phyloP scores from a whole-genome alignment of 2,888 invertebrate genomes.

The Synanthedon myopaeformis region DNA sequence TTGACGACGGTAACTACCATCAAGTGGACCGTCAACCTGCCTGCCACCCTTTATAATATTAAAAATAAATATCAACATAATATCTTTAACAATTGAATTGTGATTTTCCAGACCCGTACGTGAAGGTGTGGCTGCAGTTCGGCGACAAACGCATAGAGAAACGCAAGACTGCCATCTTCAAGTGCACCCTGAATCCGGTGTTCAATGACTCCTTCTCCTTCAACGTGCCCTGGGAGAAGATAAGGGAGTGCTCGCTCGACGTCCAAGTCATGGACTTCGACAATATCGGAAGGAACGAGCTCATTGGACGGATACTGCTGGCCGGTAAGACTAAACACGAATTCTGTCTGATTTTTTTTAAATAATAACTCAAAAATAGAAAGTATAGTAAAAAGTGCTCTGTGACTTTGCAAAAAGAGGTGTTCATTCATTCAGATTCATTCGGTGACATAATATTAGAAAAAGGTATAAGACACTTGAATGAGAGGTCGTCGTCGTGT shows the following conservation, averaged over 20 bases:
- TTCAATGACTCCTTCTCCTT: slow-evolving; percentile 97
- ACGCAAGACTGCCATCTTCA: slow-evolving; percentile 94
- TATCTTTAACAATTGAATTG: too few species aligned
- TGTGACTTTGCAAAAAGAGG: too few species aligned
- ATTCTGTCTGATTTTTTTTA: background rate
- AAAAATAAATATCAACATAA: too few species aligned
- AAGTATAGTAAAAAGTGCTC: too few species aligned
- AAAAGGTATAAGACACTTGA: too few species aligned
- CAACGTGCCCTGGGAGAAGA: slow-evolving; percentile 97
- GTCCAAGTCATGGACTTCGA: slow-evolving; percentile 97
- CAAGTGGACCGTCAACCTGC: too few species aligned
- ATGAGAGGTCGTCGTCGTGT: too few species aligned
- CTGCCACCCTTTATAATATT: too few species aligned
- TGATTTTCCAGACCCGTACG: slow-evolving; percentile 88
- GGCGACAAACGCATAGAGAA: slow-evolving; percentile 96
- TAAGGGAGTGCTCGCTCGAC: slow-evolving; percentile 92
- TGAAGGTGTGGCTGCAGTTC: slow-evolving; percentile 97
- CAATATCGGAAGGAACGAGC: slow-evolving; percentile 93
- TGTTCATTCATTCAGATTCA: too few species aligned
- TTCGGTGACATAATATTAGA: too few species aligned
- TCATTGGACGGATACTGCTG: slow-evolving; percentile 91
- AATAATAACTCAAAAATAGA: too few species aligned
- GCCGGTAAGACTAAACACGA: slow-evolving; percentile 74
- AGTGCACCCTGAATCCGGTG: slow-evolving; percentile 93
- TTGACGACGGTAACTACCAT: too few species aligned